Conservation (phyloP, 2,113 vertebrate genomes). For the Alligator mississippiensis region DNA sequence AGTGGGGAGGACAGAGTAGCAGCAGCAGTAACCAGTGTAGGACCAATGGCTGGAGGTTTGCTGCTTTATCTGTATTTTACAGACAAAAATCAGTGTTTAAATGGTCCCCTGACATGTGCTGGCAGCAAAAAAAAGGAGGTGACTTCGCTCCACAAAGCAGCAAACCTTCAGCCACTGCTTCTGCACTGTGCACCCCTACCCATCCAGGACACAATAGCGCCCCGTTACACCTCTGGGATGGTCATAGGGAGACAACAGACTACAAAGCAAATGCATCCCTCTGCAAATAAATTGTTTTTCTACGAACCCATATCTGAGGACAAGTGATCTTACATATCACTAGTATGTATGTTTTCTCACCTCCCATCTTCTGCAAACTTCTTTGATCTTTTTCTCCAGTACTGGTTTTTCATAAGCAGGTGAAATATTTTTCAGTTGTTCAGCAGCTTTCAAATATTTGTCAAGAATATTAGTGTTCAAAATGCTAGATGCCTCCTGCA, state of each 20-base stretch:
- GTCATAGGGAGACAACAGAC: background rate
- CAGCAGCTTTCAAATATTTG: constrained; percentile 88
- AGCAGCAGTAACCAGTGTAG: no score
- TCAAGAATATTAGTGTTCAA: constrained; percentile 84
- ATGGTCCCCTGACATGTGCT: no score
- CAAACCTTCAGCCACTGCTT: no score
- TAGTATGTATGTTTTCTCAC: constrained; percentile 72
- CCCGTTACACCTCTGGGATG: background rate
- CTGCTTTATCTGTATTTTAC: no score
- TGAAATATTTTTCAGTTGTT: constrained; percentile 86
- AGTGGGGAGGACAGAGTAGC: no score
- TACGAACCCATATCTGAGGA: constrained; percentile 1
- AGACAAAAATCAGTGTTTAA: no score
- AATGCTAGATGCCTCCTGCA: constrained; percentile 83
- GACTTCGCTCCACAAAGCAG: no score
- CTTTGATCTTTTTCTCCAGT: constrained; percentile 85
- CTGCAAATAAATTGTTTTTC: background rate
- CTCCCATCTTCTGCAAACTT: constrained; percentile 89
- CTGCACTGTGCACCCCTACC: no score
- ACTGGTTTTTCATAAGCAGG: constrained; percentile 75
- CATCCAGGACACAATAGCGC: no score
- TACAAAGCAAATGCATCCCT: background rate
- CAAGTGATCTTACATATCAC: background rate
- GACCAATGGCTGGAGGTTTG: no score
- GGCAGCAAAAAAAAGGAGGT: no score